phyloP scores from a whole-genome alignment of 2,888 invertebrate genomes.

The Macaria liturata region DNA sequence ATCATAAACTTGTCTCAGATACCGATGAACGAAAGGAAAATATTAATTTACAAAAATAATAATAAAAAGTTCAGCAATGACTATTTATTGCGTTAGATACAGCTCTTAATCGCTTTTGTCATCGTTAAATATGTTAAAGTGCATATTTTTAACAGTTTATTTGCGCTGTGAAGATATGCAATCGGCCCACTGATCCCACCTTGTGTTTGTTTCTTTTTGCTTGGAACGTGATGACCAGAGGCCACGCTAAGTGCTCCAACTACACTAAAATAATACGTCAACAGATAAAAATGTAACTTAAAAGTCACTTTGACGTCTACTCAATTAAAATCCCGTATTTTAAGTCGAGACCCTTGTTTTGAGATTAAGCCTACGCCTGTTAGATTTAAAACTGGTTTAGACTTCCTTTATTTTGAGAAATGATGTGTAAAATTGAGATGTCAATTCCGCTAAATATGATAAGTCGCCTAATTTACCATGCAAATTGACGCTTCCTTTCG shows the following conservation, averaged over 20 bases:
- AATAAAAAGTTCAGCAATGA: constrained; percentile 5
- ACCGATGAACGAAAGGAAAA: constrained; percentile 1
- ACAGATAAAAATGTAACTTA: constrained; percentile 44
- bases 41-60: constrained; percentile 17
- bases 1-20: neutral
- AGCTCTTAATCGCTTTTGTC: constrained; percentile 44
- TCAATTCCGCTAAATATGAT: constrained; percentile 8
- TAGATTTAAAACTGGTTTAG: constrained; percentile 5
- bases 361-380: constrained; percentile 13
- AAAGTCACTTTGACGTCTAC: constrained; percentile 42
- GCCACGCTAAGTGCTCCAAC: constrained; percentile 34
- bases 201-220: constrained; percentile 27
- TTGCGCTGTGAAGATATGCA: constrained; percentile 38
- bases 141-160: constrained; percentile 45
- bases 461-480: constrained; percentile 4
- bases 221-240: constrained; percentile 16
- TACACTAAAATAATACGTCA: constrained; percentile 12
- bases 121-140: constrained; percentile 39
- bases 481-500: constrained; percentile 3
- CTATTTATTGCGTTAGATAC: constrained; percentile 24
- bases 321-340: constrained; percentile 54
- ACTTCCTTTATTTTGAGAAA: constrained; percentile 7
- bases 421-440: constrained; percentile 6
- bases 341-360: constrained; percentile 43
- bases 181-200: constrained; percentile 39